phyloP scores from a whole-genome alignment of 2,888 invertebrate genomes.

The Brachypalpus laphriformis region DNA sequence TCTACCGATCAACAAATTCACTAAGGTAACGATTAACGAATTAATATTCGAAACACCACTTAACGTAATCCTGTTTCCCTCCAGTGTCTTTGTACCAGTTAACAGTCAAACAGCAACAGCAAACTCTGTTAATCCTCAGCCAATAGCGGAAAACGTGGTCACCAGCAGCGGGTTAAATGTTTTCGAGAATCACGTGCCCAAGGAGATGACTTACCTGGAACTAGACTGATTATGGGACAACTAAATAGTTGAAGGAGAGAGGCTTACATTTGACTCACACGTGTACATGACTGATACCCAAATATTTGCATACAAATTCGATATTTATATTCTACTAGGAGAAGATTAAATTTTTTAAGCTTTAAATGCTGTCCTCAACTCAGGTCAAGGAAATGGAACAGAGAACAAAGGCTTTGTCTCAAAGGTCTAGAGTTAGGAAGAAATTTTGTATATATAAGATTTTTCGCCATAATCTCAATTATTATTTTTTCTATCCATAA shows the following conservation, averaged over 20 bases:
- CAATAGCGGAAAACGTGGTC: slow-evolving; percentile 72
- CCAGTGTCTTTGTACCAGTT: slow-evolving; percentile 74
- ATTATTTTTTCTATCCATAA: slow-evolving; percentile 17
- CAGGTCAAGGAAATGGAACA: background rate
- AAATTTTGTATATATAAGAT: slow-evolving; percentile 52
- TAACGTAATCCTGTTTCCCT: slow-evolving; percentile 18
- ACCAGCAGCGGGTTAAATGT: slow-evolving; percentile 66
- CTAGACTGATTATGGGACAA: slow-evolving; percentile 35
- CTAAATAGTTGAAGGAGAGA: slow-evolving; percentile 54
- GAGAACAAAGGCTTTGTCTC: background rate
- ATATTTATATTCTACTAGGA: slow-evolving; percentile 48
- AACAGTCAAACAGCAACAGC: slow-evolving; percentile 29
- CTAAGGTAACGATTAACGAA: slow-evolving; percentile 84
- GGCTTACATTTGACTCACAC: slow-evolving; percentile 62
- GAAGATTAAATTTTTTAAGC: slow-evolving; percentile 53
- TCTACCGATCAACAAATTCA: slow-evolving; percentile 93
- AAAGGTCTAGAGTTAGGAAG: background rate
- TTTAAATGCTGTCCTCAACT: slow-evolving; percentile 46
- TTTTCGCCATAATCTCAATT: slow-evolving; percentile 16
- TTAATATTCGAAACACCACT: background rate
- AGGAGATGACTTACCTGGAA: slow-evolving; percentile 77
- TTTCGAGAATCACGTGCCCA: slow-evolving; percentile 68
- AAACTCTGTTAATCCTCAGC: slow-evolving; percentile 65
- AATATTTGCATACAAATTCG: slow-evolving; percentile 46
- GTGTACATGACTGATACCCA: slow-evolving; percentile 67